phyloP scores from a whole-genome alignment of 2,888 invertebrate species.

The Drosophila mayaguana region DNA sequence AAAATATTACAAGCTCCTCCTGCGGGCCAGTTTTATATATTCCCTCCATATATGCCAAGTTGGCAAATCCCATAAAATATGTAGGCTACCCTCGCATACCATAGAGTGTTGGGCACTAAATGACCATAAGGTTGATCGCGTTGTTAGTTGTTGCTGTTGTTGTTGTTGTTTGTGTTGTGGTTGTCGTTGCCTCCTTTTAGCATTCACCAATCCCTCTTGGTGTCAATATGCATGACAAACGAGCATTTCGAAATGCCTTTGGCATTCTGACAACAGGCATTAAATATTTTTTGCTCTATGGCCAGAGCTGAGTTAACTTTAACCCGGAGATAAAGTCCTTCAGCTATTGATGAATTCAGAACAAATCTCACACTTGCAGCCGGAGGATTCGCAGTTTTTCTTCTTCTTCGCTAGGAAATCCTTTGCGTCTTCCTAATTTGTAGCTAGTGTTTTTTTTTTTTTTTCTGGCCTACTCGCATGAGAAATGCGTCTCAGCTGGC shows the following conservation, averaged over 20 bases:
- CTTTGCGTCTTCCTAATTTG: conserved; percentile 23
- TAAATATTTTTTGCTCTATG: conserved; percentile 4
- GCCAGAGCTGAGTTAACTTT: conserved; percentile 11
- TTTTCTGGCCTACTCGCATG: conserved; percentile 21
- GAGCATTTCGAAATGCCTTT: conserved; percentile 28
- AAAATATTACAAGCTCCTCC: not conserved
- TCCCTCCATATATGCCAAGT: not conserved
- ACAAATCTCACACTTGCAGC: conserved; percentile 3
- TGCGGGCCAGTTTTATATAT: not conserved
- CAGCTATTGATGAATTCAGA: conserved; percentile 35
- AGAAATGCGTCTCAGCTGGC: conserved; percentile 41
- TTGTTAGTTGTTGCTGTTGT: not conserved
- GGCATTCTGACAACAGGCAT: conserved; percentile 37
- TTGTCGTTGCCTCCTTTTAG: not conserved
- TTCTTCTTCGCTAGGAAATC: conserved; percentile 15
- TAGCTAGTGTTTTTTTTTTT: conserved; percentile 11
- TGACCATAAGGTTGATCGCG: conserved; percentile 25
- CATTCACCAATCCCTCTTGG: conserved; percentile 9
- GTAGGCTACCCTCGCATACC: conserved; percentile 1
- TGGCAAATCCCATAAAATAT: not conserved
- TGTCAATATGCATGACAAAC: conserved; percentile 47
- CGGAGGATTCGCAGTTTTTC: conserved; percentile 12
- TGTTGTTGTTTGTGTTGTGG: not conserved
- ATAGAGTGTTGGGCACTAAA: conserved; percentile 19
- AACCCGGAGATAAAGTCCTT: conserved; percentile 14